Evolutionary conservation across 35 echinoderm and acorn worm species (phyloP).

Genomic region (Lytechinus variegatus): DNA sequence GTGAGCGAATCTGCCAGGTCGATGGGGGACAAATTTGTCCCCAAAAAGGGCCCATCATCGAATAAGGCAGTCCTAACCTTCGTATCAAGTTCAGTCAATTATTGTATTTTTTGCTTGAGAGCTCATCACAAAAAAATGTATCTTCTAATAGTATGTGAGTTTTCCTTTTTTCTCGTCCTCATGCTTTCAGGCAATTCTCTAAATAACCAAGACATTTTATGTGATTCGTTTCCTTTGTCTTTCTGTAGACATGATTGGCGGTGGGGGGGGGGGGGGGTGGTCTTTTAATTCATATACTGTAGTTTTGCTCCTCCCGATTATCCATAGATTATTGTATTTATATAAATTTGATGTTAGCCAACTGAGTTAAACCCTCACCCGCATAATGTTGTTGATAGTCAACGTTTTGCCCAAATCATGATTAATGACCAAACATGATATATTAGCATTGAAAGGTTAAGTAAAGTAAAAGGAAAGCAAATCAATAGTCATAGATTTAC

Average conservation of each 20-base stretch:
- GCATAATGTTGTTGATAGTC: too few relatives aligned
- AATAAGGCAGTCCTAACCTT: not conserved
- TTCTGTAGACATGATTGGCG: not conserved
- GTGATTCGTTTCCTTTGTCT: not conserved
- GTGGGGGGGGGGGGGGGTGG: too few relatives aligned
- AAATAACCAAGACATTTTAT: not conserved
- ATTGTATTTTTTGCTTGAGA: not conserved
- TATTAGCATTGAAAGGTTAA: too few relatives aligned
- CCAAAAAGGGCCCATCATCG: not conserved
- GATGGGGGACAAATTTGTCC: conserved; percentile 25
- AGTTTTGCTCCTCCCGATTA: too few relatives aligned
- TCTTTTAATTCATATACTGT: too few relatives aligned
- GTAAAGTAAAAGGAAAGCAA: too few relatives aligned
- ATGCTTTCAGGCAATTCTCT: not conserved
- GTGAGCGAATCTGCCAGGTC: not conserved
- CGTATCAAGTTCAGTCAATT: not conserved
- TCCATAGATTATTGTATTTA: too few relatives aligned
- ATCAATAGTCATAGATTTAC: too few relatives aligned
- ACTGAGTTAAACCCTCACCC: too few relatives aligned
- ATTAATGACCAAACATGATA: too few relatives aligned
- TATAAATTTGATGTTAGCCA: too few relatives aligned
- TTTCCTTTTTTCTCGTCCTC: not conserved
- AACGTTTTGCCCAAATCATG: too few relatives aligned
- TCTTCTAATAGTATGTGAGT: not conserved
- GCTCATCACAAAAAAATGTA: not conserved